Evolutionary conservation across 2,888 invertebrate species (phyloP).

Genomic region (Nemapogon koenigi): DNA sequence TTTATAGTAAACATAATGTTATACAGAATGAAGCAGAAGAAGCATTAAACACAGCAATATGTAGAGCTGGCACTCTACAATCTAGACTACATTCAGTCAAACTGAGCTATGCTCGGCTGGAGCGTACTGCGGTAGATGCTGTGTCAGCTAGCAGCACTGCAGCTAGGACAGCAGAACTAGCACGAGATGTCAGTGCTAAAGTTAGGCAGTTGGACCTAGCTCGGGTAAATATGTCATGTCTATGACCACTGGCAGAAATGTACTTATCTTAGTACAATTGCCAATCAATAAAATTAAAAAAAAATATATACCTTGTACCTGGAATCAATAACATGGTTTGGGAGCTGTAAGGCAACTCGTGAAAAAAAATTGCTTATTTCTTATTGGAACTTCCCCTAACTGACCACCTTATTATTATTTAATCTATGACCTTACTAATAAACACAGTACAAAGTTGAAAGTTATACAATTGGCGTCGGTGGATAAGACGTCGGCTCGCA

Average conservation of each 20-base stretch:
- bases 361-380: background rate
- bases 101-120: constrained; percentile 81
- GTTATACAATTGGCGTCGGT: too few relatives aligned
- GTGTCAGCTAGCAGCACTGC: constrained; percentile 86
- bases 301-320: too few relatives aligned
- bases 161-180: constrained; percentile 83
- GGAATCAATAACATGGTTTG: too few relatives aligned
- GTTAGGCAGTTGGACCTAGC: constrained; percentile 92
- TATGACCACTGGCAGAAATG: too few relatives aligned
- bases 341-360: too few relatives aligned
- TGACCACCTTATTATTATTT: too few relatives aligned
- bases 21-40: constrained; percentile 72
- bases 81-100: constrained; percentile 81
- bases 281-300: too few relatives aligned
- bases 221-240: constrained; percentile 67
- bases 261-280: too few relatives aligned
- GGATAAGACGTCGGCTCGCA: too few relatives aligned
- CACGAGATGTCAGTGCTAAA: constrained; percentile 95
- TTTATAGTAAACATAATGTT: background rate
- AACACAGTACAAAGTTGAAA: too few relatives aligned
- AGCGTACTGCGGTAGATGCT: constrained; percentile 78
- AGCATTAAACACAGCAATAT: constrained; percentile 74
- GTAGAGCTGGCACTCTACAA: constrained; percentile 78
- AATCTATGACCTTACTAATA: too few relatives aligned
- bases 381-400: too few relatives aligned